A percentile compares a stretch with the other conserved stretches of the same genome.
These are phyloP conservation scores for Nibea albiflora DNA, from an alignment of 2,113 vertebrate species.

Conservation along the genomic window DNA sequence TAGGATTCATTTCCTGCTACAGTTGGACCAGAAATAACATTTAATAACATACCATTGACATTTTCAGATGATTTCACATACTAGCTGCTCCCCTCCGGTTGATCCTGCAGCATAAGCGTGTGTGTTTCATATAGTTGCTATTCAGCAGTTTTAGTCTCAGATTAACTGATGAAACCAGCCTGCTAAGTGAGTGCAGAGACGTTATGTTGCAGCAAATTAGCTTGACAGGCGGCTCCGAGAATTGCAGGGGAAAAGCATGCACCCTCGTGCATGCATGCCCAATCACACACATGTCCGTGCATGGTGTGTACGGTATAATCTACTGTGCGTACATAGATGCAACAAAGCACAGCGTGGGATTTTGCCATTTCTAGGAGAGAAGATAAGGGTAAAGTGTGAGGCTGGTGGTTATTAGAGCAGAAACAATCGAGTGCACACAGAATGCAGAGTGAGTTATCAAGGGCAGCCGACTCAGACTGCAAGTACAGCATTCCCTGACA, in stretches of 20 bases:
- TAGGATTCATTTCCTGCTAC: background rate
- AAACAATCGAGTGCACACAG: slow-evolving; percentile 76
- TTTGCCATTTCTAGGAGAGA: slow-evolving; percentile 10
- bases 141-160: slow-evolving; percentile 18
- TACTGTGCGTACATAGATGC: background rate
- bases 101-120: background rate
- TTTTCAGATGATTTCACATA: background rate
- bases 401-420: slow-evolving; percentile 82
- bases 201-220: slow-evolving; percentile 12
- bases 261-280: background rate
- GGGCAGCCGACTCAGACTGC: slow-evolving; percentile 26
- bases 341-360: background rate
- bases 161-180: slow-evolving; percentile 21
- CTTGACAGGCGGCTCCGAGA: slow-evolving; percentile 16
- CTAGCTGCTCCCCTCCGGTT: background rate
- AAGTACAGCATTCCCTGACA: slow-evolving; percentile 4
- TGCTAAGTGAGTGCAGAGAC: background rate
- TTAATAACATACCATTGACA: background rate
- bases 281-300: background rate
- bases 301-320: background rate
- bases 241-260: background rate
- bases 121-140: background rate
- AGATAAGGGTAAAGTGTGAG: slow-evolving; percentile 28
- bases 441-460: slow-evolving; percentile 57
- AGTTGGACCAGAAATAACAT: background rate